A percentile compares a stretch with the other conserved stretches of the same genome.
Conservation (phyloP, 2,113 vertebrate genomes). For the Rafetus swinhoei region DNA sequence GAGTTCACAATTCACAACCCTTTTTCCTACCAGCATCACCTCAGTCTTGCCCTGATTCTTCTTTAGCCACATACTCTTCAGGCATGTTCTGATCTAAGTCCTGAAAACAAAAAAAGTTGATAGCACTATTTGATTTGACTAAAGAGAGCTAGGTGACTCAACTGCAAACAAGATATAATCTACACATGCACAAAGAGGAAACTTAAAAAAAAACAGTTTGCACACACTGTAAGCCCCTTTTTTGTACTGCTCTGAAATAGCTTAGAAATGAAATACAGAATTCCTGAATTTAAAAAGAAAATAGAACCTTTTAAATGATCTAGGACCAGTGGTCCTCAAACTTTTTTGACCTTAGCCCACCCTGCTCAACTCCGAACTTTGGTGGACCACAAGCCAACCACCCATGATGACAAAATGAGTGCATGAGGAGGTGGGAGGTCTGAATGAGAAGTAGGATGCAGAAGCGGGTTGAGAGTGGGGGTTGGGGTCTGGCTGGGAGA, state of each 20-base stretch:
- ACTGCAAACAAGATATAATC: background rate
- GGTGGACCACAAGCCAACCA: too few species aligned
- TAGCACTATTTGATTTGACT: background rate
- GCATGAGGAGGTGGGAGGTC: too few species aligned
- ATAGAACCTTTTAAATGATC: background rate
- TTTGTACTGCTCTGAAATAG: background rate
- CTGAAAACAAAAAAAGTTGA: background rate
- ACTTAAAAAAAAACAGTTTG: background rate
- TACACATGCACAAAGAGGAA: background rate
- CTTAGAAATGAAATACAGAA: background rate
- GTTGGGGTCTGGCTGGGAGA: too few species aligned
- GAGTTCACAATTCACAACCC: background rate
- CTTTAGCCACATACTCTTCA: background rate
- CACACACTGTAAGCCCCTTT: background rate
- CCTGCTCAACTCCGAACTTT: too few species aligned
- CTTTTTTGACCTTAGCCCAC: too few species aligned
- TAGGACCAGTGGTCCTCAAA: background rate
- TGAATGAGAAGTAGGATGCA: too few species aligned
- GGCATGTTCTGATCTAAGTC: background rate
- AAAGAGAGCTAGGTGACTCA: background rate
- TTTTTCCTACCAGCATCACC: background rate
- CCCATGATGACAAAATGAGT: too few species aligned
- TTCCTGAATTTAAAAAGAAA: background rate
- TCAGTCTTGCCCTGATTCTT: background rate
- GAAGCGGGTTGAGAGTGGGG: too few species aligned